Conservation (phyloP, 2,888 invertebrate genomes). For the Molorchus minor region DNA sequence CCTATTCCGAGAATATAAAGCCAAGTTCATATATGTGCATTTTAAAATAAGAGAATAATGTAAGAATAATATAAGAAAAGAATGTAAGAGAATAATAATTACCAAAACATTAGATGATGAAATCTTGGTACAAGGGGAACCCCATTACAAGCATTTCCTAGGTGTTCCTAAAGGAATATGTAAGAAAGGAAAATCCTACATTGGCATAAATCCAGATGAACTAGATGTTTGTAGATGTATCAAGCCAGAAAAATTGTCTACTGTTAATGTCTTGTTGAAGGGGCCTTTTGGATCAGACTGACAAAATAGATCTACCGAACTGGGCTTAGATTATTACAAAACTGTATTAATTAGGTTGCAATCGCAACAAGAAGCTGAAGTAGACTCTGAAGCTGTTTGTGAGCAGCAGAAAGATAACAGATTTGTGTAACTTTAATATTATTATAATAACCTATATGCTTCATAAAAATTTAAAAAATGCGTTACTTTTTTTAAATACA, state of each 20-base stretch:
- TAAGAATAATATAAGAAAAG: too few species aligned
- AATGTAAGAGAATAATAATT: slow-evolving; percentile 24
- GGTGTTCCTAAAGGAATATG: slow-evolving; percentile 18
- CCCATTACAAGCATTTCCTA: slow-evolving; percentile 12
- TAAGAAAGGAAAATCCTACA: slow-evolving; percentile 23
- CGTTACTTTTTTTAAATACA: too few species aligned
- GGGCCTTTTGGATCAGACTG: slow-evolving; percentile 23
- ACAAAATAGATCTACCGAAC: background rate
- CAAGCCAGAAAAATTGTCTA: slow-evolving; percentile 24
- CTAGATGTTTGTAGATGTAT: slow-evolving; percentile 16
- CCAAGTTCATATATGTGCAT: slow-evolving; percentile 18
- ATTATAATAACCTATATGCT: too few species aligned
- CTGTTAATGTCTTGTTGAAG: slow-evolving; percentile 18
- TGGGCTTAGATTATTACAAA: background rate
- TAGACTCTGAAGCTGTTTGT: too few species aligned
- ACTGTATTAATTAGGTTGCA: too few species aligned
- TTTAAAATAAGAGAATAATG: too few species aligned
- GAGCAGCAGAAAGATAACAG: too few species aligned
- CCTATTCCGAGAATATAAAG: slow-evolving; percentile 7
- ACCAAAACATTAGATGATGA: slow-evolving; percentile 3
- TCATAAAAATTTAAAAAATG: too few species aligned
- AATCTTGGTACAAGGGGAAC: slow-evolving; percentile 22
- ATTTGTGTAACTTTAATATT: too few species aligned
- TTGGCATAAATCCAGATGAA: slow-evolving; percentile 20
- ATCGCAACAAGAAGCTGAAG: too few species aligned